phyloP scores from a whole-genome alignment of 2,113 vertebrate species.

The Aix galericulata region DNA sequence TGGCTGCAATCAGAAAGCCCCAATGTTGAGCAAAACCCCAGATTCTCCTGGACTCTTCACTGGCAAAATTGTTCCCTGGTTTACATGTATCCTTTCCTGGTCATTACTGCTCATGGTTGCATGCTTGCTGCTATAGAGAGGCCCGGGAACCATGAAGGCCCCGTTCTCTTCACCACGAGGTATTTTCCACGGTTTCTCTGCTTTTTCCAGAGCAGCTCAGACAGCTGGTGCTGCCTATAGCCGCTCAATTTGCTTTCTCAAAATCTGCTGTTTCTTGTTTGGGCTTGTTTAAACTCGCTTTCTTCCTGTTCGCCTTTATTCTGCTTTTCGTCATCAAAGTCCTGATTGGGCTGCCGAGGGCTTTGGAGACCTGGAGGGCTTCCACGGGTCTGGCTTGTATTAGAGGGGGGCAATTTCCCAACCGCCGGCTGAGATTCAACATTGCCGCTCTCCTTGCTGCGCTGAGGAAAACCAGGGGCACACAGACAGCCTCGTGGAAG shows the following conservation, averaged over 20 bases:
- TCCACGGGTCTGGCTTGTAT: conserved; percentile 54
- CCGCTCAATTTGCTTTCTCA: neutral
- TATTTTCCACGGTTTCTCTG: neutral
- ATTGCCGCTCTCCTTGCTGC: conserved; percentile 11
- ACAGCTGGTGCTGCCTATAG: neutral
- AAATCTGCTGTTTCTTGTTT: conserved; percentile 38
- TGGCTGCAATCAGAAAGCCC: neutral
- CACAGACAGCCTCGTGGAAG: conserved; percentile 2
- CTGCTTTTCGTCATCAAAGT: conserved; percentile 40
- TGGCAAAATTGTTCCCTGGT: neutral
- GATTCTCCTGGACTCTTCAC: neutral
- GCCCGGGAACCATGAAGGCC: neutral
- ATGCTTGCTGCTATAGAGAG: fast-evolving
- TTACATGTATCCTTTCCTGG: fast-evolving
- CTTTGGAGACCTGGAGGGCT: conserved; percentile 60
- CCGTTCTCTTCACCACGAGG: fast-evolving
- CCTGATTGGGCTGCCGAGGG: neutral
- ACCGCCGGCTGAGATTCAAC: conserved; percentile 5
- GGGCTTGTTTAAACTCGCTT: neutral
- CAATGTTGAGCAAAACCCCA: neutral
- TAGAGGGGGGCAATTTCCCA: conserved; percentile 13
- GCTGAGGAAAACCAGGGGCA: conserved; percentile 42
- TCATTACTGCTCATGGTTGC: neutral
- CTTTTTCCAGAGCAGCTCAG: neutral
- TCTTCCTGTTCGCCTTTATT: conserved; percentile 46